phyloP scores from a whole-genome alignment of 2,113 vertebrate species.

The Phalacrocorax carbo region DNA sequence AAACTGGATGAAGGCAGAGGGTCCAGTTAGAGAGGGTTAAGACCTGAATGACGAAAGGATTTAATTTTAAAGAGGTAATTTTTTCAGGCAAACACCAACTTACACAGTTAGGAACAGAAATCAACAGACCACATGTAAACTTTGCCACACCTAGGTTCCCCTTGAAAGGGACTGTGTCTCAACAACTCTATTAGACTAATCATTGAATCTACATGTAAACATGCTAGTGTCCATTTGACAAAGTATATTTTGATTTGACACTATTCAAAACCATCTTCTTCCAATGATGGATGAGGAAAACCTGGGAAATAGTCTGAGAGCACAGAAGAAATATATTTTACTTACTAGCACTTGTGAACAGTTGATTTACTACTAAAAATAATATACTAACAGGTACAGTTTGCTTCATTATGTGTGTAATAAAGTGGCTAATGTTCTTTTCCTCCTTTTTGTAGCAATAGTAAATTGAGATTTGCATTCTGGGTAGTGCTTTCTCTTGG shows the following conservation, averaged over 20 bases:
- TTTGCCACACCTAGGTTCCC: background rate
- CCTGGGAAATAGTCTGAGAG: constrained; percentile 15
- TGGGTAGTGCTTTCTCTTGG: constrained; percentile 57
- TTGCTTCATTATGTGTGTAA: constrained; percentile 63
- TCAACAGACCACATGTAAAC: background rate
- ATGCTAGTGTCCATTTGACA: background rate
- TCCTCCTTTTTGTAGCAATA: constrained; percentile 31
- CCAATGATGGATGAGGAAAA: constrained; percentile 3
- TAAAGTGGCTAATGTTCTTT: constrained; percentile 62
- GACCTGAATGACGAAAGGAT: background rate
- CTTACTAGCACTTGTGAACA: constrained; percentile 32
- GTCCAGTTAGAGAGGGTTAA: background rate
- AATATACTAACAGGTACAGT: constrained; percentile 44
- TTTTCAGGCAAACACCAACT: background rate
- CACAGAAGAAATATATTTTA: constrained; percentile 18
- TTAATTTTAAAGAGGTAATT: background rate
- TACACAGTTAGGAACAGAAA: background rate
- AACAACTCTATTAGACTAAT: background rate
- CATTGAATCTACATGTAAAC: background rate
- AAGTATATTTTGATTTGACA: constrained; percentile 5
- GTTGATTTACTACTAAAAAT: constrained; percentile 56
- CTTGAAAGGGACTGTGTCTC: background rate
- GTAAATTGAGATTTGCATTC: constrained; percentile 74
- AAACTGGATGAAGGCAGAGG: background rate
- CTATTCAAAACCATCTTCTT: background rate